Evolutionary conservation across 2,888 invertebrate species (phyloP), one percentile per base, ranked within the genome.

Genomic region (Oscheius myriophilus): DNA sequence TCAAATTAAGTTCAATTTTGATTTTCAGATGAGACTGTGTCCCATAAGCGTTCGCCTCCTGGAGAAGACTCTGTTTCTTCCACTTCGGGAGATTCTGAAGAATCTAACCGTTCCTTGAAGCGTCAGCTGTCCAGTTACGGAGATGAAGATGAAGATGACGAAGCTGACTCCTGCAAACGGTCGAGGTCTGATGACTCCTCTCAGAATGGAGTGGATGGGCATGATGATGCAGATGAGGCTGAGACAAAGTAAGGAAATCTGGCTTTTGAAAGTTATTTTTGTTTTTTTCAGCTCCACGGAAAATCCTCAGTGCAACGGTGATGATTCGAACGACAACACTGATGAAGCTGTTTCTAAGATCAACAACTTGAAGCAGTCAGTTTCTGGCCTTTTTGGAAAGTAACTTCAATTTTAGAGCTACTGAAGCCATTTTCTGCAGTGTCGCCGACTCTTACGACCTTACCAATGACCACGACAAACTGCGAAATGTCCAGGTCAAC

Each of bases 11-110:
- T 49, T n/a, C 23, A 54, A 11, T 39, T 25, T 54, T 16, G 4
- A 2, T 18, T 21, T 62, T 53, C 21, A 63, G 63, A 39, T 18
- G 53, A 33, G 16, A 52, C 25, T n/a, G 16, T 33, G 2, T 12
- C 52, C 14, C 39, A 63, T 11, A 42, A 51, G 16, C n/a, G 26
- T 7, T 51, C 45, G 6, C 54, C 67, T 23, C 51, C 51, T n/a
- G 53, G 46, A 9, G 68, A 68, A 49, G 68, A 68, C 25, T 45
- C 45, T 14, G 68, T 68, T 7, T 63, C 63, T 14, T 68, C 68
- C 6, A 68, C 68, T 9, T 68, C 68, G 14, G 55, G 51, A 23
- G 68, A 68, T 18, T 42, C 43, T 11, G 68, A 68, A 16, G 61
- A 61, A 18, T 11, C 3, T 3, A n/a, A 9, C 14, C 46, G 49